Evolutionary conservation across 2,888 invertebrate genomes (phyloP), one percentile per base, ranked within the genome.

Genomic region (Caradrina kadenii): DNA sequence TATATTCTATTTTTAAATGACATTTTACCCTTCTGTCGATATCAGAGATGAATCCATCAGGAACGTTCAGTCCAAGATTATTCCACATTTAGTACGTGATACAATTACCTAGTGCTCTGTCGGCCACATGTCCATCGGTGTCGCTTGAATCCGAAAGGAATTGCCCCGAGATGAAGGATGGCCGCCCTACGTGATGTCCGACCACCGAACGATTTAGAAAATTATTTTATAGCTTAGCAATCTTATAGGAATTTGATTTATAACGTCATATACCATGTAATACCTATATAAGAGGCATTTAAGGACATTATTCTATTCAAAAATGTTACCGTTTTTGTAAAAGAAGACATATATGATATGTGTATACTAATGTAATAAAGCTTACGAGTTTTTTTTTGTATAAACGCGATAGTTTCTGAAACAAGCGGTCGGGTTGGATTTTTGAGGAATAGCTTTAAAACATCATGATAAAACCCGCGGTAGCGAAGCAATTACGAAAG

Each of bases 131-230:
- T 85, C 86, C 79, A 81, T 80, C 85, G 84, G 83, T 86, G 78
- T 81, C 84, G 82, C 82, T 79, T 79, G 73, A 77, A 75, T 80
- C 63, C 80, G 55, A 69, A 82, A 85, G 86, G 86, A 88, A 89
- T 88, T 87, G 83, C 85, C 80, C 66, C 64, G 81, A 86, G 87
- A 88, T 86, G 86, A 83, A 85, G 79, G 67, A 83, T 87, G 84
- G 85, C 87, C 88, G 85, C 83, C 86, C 84, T 89, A 92, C 92
- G 92, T 92, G 92, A 86, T 84, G 81, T 75, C 76, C 73, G 79
- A 80, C 73, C 83, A 82, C 73, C 70, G 78, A 72, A 84, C 88
- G 86, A 88, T 91, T 86, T 88, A 82, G 88, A 85, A 89, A 84
- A 89, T 90, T 83, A 85, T 88, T 86, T 83, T 85, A 83, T 82